phyloP scores from a whole-genome alignment of 2,888 invertebrate genomes.

The Lepetodrilus schrolli region DNA sequence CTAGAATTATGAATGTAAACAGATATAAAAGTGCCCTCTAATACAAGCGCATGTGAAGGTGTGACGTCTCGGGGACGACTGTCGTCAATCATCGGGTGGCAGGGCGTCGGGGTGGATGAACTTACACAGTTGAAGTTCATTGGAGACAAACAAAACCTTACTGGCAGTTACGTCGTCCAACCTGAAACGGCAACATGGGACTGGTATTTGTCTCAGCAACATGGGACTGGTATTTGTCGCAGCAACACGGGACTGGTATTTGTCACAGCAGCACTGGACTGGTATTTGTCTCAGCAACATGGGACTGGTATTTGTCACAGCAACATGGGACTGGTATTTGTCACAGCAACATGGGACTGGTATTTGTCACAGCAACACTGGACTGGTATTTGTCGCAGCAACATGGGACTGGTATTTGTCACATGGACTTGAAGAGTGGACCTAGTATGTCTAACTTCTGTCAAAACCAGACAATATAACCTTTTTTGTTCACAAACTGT shows the following conservation, averaged over 20 bases:
- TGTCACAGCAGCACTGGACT: too few relatives aligned
- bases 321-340: background rate
- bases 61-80: too few relatives aligned
- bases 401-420: background rate
- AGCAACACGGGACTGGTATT: background rate
- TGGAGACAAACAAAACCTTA: conserved; percentile 84
- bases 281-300: too few relatives aligned
- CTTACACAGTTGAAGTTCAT: conserved; percentile 83
- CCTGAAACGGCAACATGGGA: conserved; percentile 76
- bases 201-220: background rate
- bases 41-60: too few relatives aligned
- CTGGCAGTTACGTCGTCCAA: conserved; percentile 86
- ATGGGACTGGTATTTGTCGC: background rate
- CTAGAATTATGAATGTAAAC: too few relatives aligned
- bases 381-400: background rate
- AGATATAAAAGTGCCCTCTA: too few relatives aligned
- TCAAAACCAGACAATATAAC: too few relatives aligned
- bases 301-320: too few relatives aligned
- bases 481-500: too few relatives aligned
- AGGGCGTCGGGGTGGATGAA: conserved; percentile 87
- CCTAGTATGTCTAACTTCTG: too few relatives aligned
- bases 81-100: conserved; percentile 76
- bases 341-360: background rate
- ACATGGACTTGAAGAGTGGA: too few relatives aligned
- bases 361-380: background rate